A percentile compares a stretch with the other conserved stretches of the same genome.
Evolutionary conservation across 1,140 invertebrate genomes (phyloP).

Genomic region (Meteorus sp.): DNA sequence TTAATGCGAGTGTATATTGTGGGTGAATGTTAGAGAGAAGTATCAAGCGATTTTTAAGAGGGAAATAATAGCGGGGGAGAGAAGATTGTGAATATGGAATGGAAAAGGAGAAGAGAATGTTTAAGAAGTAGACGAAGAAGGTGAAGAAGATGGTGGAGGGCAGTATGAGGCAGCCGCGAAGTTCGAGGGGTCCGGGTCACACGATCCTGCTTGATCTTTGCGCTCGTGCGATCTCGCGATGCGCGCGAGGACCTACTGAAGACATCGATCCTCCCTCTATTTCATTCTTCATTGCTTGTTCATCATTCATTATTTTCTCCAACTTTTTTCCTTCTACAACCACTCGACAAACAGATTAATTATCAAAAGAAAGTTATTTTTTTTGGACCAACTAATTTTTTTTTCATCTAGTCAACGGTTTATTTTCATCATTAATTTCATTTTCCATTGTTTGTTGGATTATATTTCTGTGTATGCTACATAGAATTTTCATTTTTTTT

Average conservation of each 20-base stretch:
- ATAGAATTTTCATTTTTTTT: too few species aligned
- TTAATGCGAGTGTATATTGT: too few species aligned
- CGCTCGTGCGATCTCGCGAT: slow-evolving; percentile 53
- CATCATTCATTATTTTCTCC: not conserved
- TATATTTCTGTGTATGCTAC: too few species aligned
- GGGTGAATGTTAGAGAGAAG: too few species aligned
- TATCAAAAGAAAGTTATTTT: too few species aligned
- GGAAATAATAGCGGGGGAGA: not conserved
- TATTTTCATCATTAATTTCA: too few species aligned
- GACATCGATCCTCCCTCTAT: slow-evolving; percentile 23
- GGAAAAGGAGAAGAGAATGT: not conserved
- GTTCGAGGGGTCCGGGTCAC: slow-evolving; percentile 58
- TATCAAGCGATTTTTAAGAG: not conserved
- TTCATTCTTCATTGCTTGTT: slow-evolving; percentile 16
- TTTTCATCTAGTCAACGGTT: too few species aligned
- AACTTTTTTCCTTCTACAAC: too few species aligned
- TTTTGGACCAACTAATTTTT: too few species aligned
- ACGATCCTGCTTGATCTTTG: slow-evolving; percentile 60
- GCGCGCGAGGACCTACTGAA: slow-evolving; percentile 10
- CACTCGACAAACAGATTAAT: too few species aligned
- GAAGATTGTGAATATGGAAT: not conserved
- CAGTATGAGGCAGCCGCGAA: slow-evolving; percentile 29
- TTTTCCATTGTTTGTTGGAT: too few species aligned
- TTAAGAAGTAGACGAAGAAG: not conserved
- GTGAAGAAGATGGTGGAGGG: not conserved